These are phyloP conservation scores for Pachyuromys duprasi DNA, from an alignment of 2,797 vertebrate species.

Conservation along the genomic window DNA sequence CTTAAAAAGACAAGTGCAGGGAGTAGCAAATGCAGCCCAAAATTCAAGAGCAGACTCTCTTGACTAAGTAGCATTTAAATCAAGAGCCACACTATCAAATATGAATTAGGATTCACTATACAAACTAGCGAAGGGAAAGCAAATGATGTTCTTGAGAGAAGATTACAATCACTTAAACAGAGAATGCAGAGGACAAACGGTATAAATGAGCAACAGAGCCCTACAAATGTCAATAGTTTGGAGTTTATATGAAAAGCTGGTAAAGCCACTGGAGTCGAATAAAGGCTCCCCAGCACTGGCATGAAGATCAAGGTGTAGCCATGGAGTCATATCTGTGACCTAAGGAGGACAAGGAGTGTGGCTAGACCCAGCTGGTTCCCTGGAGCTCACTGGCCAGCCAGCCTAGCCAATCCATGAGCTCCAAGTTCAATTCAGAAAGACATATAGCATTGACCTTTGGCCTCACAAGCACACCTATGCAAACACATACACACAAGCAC, in stretches of 20 bases:
- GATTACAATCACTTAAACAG: neutral
- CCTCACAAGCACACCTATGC: too few species aligned
- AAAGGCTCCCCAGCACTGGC: too few species aligned
- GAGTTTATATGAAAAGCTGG: neutral
- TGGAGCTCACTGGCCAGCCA: neutral
- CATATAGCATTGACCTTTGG: neutral
- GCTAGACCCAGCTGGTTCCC: neutral
- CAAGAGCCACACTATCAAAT: slow-evolving; percentile 6
- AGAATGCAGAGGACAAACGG: neutral
- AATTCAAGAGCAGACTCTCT: slow-evolving; percentile 24
- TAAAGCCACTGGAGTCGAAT: neutral
- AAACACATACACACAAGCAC: neutral
- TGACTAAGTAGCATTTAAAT: slow-evolving; percentile 35
- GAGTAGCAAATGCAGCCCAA: slow-evolving; percentile 46
- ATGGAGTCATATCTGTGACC: neutral
- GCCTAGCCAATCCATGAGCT: neutral
- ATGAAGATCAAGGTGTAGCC: neutral
- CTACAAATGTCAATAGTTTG: neutral
- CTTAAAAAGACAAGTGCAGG: neutral
- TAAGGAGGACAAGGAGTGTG: neutral
- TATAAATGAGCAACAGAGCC: neutral
- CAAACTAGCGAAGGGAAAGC: neutral
- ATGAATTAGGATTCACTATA: slow-evolving; percentile 14
- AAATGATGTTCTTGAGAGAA: neutral
- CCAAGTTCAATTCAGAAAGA: neutral